phyloP scores from a whole-genome alignment of 2,113 vertebrate genomes.

The Pelusios castaneus region DNA sequence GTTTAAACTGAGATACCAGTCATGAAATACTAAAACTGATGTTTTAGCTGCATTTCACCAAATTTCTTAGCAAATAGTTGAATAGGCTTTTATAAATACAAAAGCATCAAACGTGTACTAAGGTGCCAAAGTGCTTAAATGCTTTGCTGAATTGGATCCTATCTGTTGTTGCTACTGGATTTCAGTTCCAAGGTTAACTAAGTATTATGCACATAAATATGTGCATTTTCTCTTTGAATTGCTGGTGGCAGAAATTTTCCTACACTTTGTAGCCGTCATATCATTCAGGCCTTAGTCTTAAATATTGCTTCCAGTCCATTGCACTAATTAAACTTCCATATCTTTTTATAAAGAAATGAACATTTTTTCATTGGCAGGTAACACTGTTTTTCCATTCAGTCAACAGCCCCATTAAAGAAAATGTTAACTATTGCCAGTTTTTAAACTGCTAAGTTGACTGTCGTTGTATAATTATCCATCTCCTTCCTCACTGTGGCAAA shows the following conservation, averaged over 20 bases:
- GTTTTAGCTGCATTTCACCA: neutral
- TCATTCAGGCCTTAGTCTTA: neutral
- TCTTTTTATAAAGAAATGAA: neutral
- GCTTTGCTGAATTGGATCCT: neutral
- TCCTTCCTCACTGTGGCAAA: neutral
- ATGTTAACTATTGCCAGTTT: neutral
- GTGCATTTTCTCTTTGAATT: neutral
- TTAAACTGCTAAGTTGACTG: neutral
- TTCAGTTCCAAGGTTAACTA: neutral
- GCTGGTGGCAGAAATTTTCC: neutral
- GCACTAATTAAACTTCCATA: neutral
- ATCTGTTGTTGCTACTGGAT: neutral
- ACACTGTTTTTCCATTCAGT: neutral
- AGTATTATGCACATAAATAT: neutral
- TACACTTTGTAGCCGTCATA: neutral
- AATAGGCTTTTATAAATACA: neutral
- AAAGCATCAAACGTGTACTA: neutral
- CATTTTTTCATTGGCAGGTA: neutral
- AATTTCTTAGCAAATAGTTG: neutral
- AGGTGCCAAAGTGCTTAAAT: neutral
- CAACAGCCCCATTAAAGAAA: neutral
- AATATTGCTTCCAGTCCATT: neutral
- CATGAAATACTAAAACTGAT: accelerated
- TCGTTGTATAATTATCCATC: neutral
- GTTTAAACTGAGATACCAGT: neutral